Base-by-base conservation (phyloP, 2,888 invertebrate species). In the Platycnemis pennipes region DNA sequence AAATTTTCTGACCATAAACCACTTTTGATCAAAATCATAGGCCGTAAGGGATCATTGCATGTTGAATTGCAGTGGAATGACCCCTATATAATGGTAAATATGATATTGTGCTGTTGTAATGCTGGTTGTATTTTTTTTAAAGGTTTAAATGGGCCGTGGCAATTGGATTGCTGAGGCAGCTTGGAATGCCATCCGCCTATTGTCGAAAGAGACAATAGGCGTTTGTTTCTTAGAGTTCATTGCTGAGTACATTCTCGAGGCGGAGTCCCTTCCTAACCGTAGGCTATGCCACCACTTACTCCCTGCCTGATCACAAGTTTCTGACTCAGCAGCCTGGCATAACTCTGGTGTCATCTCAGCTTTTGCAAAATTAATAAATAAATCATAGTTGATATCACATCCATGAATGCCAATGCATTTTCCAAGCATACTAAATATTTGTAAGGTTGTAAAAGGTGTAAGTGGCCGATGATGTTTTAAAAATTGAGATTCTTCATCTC, bases 371-470 rank as follows among this genome's bases (percentile, higher is more conserved):
- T 56, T 56, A 19, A 56, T 56, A 22, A 56, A 56, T 22, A 22
- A 19, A 56, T 56, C 56, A 56, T 56, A 56, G 16, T 56, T 56
- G 19, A 56, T 56, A 56, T 56, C 56, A 56, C 56, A 13, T 56
- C 56, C 56, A 56, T 56, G 56, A 56, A 56, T 56, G 56, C 56
- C 56, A 56, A 56, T 56, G 56, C 56, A 56, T 56, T 56, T 56
- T 19, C 22, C 22, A 22, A 56, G 56, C 56, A 56, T 56, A 56
- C 22, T 22, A 56, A 56, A 56, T 56, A 56, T 56, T 19, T 56
- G 56, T 56, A 56, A 22, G 56, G 19, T 19, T 19, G 56, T 56
- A 56, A 56, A 56, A 56, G 56, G 56, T 56, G 56, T 13, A 56
- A 56, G 56, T 56, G 56, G 56, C 56, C 56, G 56, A 16, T 56